Base-by-base conservation (phyloP, 2,888 invertebrate species). In the Tryphoninae sp. region DNA sequence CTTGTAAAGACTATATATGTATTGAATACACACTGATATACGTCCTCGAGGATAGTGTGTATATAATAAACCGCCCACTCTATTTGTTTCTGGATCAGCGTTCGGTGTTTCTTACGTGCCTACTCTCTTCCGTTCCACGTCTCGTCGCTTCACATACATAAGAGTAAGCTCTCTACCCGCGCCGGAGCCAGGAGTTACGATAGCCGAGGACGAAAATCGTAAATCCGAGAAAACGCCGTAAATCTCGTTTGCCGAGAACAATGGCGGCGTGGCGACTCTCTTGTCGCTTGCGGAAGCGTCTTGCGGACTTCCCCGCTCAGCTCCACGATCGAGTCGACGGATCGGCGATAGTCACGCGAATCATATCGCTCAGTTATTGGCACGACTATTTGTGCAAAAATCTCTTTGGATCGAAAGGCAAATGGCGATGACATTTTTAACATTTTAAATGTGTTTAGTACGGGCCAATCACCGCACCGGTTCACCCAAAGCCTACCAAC, bases 141-240 rank as follows among this genome's bases (percentile, higher is more conserved):
- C 13, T 9, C 9, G 13, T 9, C 13, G 45, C 45, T 13, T 49
- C 65, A 7, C 49, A 19, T 49, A 23, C 22, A 49, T 23, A 4
- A 22, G 45, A 45, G 65, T 19, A 19, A 33, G 13, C 59, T 40
- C 59, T 71, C 61, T 59, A 9, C 51, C 49, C 42, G 16, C 16
- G 79, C 49, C 11, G 4, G 13, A 4, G 13, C 9, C 75, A 62
- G 73, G 72, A 78, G 78, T 83, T 80, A 81, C 80, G 80, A 81
- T 83, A 78, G 72, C 77, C 80, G 69, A 67, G 68, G 77, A 59
- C 59, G 81, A 85, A 88, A 87, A 89, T 89, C 87, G 86, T 89
- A 88, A 89, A 89, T 90, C 86, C 85, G 79, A 84, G 86, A 83
- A 88, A 88, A 87, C 86, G 86, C 87, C 83, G 88, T 89, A 90